phyloP scores from a whole-genome alignment of 2,113 vertebrate genomes.

The Chaetodon trifascialis region DNA sequence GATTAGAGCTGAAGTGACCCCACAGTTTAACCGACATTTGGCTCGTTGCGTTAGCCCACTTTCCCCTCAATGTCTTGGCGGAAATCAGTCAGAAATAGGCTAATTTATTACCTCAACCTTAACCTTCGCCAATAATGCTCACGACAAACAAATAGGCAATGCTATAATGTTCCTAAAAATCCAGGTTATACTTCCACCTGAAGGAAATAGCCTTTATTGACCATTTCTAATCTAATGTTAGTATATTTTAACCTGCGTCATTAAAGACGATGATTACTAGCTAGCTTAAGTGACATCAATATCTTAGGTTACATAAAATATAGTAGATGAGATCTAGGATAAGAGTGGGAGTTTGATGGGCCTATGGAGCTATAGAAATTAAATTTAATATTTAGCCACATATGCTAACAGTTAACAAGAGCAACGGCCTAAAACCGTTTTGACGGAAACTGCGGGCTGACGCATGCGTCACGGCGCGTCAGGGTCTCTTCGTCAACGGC shows the following conservation, averaged over 20 bases:
- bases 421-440: conserved; percentile 17
- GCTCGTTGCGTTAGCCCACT: neutral
- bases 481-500: neutral
- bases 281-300: neutral
- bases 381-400: neutral
- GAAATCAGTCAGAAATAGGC: neutral
- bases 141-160: neutral
- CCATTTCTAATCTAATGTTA: conserved; percentile 27
- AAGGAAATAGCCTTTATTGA: conserved; percentile 18
- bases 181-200: neutral
- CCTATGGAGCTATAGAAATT: neutral
- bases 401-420: conserved; percentile 25
- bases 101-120: neutral
- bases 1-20: neutral
- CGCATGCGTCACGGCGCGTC: conserved; percentile 46
- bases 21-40: neutral
- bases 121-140: neutral
- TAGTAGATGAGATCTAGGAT: neutral
- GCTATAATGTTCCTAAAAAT: neutral
- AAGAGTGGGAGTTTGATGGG: neutral
- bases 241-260: neutral
- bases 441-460: conserved; percentile 19
- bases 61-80: neutral
- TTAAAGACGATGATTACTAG: neutral
- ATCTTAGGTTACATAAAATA: neutral